phyloP scores from a whole-genome alignment of 2,888 invertebrate species.

The Oligia latruncula region DNA sequence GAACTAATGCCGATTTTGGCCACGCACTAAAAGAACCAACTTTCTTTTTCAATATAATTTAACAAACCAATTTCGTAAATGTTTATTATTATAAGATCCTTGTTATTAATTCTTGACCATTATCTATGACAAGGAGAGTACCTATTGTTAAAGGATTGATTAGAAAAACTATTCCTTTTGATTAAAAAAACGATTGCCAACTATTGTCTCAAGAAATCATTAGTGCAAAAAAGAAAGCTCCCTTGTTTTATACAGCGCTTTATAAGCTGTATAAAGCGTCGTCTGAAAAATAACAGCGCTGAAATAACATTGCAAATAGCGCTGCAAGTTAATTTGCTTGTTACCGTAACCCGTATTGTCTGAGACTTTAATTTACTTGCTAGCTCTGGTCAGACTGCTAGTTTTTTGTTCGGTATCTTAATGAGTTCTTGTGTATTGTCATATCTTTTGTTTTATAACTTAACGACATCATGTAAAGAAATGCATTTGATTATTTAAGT shows the following conservation, averaged over 20 bases:
- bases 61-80: background rate
- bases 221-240: conserved; percentile 25
- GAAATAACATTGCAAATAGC: conserved; percentile 44
- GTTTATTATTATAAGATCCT: no score
- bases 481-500: no score
- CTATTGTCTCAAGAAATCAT: background rate
- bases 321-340: conserved; percentile 52
- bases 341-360: conserved; percentile 40
- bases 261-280: conserved; percentile 39
- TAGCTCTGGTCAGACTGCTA: conserved; percentile 21
- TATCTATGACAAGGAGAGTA: background rate
- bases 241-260: conserved; percentile 24
- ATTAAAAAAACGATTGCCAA: background rate
- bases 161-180: background rate
- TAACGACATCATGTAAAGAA: background rate
- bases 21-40: no score
- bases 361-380: conserved; percentile 39
- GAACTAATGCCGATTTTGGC: background rate
- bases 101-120: background rate
- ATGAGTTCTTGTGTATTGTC: background rate
- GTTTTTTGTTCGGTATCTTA: conserved; percentile 16
- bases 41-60: background rate
- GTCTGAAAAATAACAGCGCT: conserved; percentile 38
- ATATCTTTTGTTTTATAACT: background rate
- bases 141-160: background rate